Evolutionary conservation across 2,888 invertebrate species (phyloP), one percentile per base, ranked within the genome.

Genomic region (Cantharis rufa): DNA sequence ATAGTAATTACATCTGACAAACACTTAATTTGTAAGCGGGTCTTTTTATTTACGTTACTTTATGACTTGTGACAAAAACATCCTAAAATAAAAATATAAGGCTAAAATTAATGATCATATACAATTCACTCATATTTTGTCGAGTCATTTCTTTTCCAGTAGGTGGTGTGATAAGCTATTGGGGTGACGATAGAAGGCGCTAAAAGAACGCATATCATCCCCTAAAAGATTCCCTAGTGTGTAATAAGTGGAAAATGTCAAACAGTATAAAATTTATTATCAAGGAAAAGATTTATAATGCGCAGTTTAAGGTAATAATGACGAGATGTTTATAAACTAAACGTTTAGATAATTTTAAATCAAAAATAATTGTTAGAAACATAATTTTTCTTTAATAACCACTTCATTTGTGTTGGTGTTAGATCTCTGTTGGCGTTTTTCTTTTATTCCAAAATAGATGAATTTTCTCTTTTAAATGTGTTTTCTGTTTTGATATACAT

Each of bases 101-200:
- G 72, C 70, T 73, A 9, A 28, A 62, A 16, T 77, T 72, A 72
- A 75, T 62, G 74, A 77, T 72, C 72, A 64, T 69, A 70, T 68
- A 70, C 74, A 66, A 72, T 73, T 70, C 72, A 77, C 78, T 80
- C 78, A 76, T 74, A 82, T 82, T 82, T 82, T 77, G 79, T 80
- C 81, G 78, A 83, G 82, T 83, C 83, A 84, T 82, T 81, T 81
- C 80, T 80, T 78, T 75, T 81, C 78, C 84, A 81, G 83, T 83
- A 84, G 84, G 84, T 84, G 84, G 84, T 83, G 82, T 82, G 84
- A 84, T 84, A 84, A 85, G 83, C 83, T 83, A 82, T 82, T 81
- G 81, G 84, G 82, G 84, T 83, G 84, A 83, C 83, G 85, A 86
- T 86, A 85, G 85, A 83, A 83, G 80, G 82, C 83, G 81, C 82